Evolutionary conservation across 2,797 vertebrate genomes (phyloP), one percentile per base, ranked within the genome.

Genomic region (Cryptoprocta ferox): DNA sequence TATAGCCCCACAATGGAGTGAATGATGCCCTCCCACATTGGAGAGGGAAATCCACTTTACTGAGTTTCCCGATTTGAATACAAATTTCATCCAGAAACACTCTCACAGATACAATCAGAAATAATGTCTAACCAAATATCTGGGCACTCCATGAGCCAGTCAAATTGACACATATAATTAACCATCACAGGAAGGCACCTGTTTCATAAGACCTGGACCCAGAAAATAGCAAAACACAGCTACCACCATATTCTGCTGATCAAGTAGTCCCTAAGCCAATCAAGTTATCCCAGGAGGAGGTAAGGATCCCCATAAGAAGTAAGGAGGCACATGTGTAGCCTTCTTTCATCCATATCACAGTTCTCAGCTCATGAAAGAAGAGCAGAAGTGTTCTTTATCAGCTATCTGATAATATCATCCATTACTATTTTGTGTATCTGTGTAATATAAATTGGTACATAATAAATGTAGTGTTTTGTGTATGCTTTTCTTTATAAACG

Each of bases 401-500:
- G 63, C 7, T 83, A 7, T 30, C 28, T 80, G 28, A 39, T 30
- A 75, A 42, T 24, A 37, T 39, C 26, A 73, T 65, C 24, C 14
- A 37, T 45, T 76, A 75, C 13, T 78, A 48, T 30, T 68, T 7
- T 5, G 56, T 21, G 5, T 42, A 18, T 61, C 81, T 37, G 53
- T 53, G 21, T 94, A 68, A 85, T 65, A 61, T 35, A 90, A 79
- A 87, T 6, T 80, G 68, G 7, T 70, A 21, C 89, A 61, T 37
- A 68, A 81, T 65, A 78, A 30, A 9, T 24, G 76, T 14, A 59
- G 4, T 35, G 1, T 78, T 95, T 92, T 89, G 8, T 94, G 76
- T 59, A 70, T 59, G 2, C 13, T 89, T 96, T 78, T 61, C 61
- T 65, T 89, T 83, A 53, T 16, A 90, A 75, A 61, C 83, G 28